phyloP scores from a whole-genome alignment of 2,888 invertebrate genomes.

The Phlogophora meticulosa region DNA sequence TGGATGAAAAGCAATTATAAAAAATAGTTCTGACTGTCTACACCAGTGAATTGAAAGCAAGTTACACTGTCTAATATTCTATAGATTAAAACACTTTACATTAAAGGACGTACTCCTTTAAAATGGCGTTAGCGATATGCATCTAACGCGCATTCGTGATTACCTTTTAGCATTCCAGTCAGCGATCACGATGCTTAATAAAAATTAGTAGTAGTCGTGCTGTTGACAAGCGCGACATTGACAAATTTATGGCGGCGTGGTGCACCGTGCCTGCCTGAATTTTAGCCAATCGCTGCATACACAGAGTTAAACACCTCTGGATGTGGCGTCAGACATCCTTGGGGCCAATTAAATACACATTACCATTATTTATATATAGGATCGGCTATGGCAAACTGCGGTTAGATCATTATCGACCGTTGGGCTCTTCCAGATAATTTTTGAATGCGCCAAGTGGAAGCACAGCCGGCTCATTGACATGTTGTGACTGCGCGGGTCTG shows the following conservation, averaged over 20 bases:
- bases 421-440: constrained; percentile 64
- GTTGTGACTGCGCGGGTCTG: constrained; percentile 66
- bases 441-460: constrained; percentile 44
- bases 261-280: constrained; percentile 64
- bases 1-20: constrained; percentile 2
- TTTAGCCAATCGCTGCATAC: constrained; percentile 63
- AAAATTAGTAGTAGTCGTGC: constrained; percentile 72
- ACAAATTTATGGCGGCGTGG: constrained; percentile 78
- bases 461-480: constrained; percentile 70
- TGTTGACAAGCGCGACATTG: constrained; percentile 77
- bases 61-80: constrained; percentile 11
- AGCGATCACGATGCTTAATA: constrained; percentile 70
- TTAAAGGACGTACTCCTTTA: constrained; percentile 39
- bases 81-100: constrained; percentile 35
- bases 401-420: constrained; percentile 16
- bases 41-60: constrained; percentile 3
- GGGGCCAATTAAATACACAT: constrained; percentile 29
- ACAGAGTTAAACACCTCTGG: constrained; percentile 63
- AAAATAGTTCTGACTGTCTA: background rate
- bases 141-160: constrained; percentile 57
- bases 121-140: constrained; percentile 53
- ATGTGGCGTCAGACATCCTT: constrained; percentile 54
- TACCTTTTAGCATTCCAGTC: constrained; percentile 73
- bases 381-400: constrained; percentile 3
- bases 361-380: constrained; percentile 32